Base-by-base conservation (phyloP, 1,140 invertebrate genomes). In the Euwallacea fornicatus region DNA sequence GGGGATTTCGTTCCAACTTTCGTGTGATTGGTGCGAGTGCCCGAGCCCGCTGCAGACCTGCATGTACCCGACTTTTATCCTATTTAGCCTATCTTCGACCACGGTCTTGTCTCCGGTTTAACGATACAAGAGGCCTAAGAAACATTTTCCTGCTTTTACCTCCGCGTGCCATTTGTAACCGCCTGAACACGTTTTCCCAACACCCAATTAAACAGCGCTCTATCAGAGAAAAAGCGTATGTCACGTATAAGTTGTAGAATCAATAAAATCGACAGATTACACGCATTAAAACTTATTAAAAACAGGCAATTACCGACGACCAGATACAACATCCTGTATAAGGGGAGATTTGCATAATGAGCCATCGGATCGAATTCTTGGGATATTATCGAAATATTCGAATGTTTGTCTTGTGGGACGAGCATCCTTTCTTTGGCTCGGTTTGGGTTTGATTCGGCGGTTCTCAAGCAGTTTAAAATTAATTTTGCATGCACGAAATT, bases 261-360 rank as follows among this genome's bases (percentile, higher is more conserved):
- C 65, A 66, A 66, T 66, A 66, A 66, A 66, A 66, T 66, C 65
- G 54, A 66, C 65, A 66, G 53, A 66, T 66, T 66, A 66, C 65
- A 66, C 65, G 42, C 65, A 66, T 66, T 66, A 66, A 58, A 66
- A 66, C 65, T 66, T 66, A 66, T 66, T 66, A 56, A 66, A 66
- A 66, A 66, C 42, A 33, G 65, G 53, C 65, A 66, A 66, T 66
- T 66, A 66, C 65, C 65, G 65, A 21, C 64, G 55, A 43, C 65
- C 33, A 66, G 65, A 66, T 66, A 66, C 65, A 66, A 65, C 63
- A 65, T 65, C 63, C 63, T 65, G 63, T 65, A 65, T 65, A 54
- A 53, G 41, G 7, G n/a, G 41, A 56, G 33, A 66, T 66, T 58
- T 66, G 65, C 65, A 66, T 66, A 66, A 66, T 66, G 65, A 66